Evolutionary conservation across 2,888 invertebrate species (phyloP).

Genomic region (Linyphia triangularis): DNA sequence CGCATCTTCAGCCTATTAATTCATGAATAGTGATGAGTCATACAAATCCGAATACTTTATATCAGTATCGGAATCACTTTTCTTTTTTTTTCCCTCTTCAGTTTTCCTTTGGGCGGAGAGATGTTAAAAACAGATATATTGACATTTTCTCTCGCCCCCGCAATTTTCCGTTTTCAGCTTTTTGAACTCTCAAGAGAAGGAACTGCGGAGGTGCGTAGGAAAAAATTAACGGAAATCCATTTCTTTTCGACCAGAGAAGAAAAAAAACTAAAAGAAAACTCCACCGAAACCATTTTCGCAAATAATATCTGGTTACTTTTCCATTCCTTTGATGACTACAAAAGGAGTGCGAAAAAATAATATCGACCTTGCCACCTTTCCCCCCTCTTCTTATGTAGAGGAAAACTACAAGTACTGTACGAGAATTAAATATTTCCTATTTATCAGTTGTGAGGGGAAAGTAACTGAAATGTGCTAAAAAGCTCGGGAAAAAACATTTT

Average conservation of each 20-base stretch:
- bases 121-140: constrained; percentile 71
- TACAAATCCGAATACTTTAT: constrained; percentile 15
- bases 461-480: constrained; percentile 64
- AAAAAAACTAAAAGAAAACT: constrained; percentile 28
- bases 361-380: constrained; percentile 42
- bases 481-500: constrained; percentile 59
- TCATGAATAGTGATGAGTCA: constrained; percentile 54
- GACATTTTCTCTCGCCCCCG: constrained; percentile 35
- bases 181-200: constrained; percentile 40
- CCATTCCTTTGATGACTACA: constrained; percentile 65
- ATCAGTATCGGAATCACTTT: neutral
- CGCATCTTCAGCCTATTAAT: constrained; percentile 50
- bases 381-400: neutral
- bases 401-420: constrained; percentile 52
- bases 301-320: constrained; percentile 74
- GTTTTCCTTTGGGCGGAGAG: neutral
- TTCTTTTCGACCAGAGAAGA: constrained; percentile 36
- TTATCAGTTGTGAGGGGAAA: constrained; percentile 57
- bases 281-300: constrained; percentile 73
- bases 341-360: constrained; percentile 44
- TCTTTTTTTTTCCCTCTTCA: neutral
- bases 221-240: constrained; percentile 75
- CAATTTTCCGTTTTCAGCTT: constrained; percentile 33
- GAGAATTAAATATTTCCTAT: constrained; percentile 74
- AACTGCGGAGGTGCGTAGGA: neutral